phyloP scores from a whole-genome alignment of 2,797 vertebrate species.

The Hirundo rustica region DNA sequence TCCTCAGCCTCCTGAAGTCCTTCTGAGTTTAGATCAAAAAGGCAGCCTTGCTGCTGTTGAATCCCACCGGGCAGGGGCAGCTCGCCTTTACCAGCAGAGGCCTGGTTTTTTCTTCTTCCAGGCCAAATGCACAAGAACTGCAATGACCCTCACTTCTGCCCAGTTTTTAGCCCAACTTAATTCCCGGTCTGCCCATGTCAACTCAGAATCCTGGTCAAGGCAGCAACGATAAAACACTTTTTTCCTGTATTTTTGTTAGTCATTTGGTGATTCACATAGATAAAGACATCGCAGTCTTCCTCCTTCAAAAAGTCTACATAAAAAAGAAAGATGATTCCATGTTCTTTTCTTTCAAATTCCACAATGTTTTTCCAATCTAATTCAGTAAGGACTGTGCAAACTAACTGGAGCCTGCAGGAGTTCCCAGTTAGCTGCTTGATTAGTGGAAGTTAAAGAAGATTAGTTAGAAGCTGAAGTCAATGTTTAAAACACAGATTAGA shows the following conservation, averaged over 20 bases:
- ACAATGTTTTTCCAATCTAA: background rate
- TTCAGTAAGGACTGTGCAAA: background rate
- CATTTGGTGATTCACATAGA: background rate
- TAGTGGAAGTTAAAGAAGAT: background rate
- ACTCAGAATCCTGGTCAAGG: background rate
- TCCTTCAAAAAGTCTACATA: background rate
- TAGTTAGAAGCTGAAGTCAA: background rate
- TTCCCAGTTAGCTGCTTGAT: background rate
- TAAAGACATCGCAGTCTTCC: background rate
- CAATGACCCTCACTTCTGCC: accelerated
- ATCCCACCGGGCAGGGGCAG: accelerated
- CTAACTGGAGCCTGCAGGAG: background rate
- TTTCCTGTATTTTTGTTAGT: background rate
- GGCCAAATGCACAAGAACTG: background rate
- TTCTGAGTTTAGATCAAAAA: background rate
- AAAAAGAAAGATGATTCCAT: background rate
- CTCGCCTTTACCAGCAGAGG: background rate
- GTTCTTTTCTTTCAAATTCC: background rate
- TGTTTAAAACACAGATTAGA: background rate
- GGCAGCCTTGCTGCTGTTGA: background rate
- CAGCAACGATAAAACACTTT: background rate
- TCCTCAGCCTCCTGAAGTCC: background rate
- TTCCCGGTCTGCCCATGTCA: background rate
- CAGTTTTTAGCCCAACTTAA: background rate
- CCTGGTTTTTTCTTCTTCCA: background rate